phyloP scores from a whole-genome alignment of 2,888 invertebrate species.

The Pollenia griseotomentosa region DNA sequence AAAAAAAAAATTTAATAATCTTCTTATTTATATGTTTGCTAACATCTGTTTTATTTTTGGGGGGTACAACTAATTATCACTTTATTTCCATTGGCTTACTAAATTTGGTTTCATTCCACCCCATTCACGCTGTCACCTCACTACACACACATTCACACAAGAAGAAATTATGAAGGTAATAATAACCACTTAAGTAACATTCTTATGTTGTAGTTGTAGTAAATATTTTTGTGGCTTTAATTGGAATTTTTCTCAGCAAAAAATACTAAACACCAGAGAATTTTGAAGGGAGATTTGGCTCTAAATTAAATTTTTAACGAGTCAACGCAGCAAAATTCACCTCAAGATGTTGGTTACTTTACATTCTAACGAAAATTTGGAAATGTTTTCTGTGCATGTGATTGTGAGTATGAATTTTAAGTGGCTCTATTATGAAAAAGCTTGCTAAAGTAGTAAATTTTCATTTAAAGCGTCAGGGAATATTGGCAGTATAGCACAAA shows the following conservation, averaged over 20 bases:
- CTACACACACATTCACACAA: background rate
- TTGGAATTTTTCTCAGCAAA: slow-evolving; percentile 27
- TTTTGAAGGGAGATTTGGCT: slow-evolving; percentile 2
- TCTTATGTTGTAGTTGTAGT: slow-evolving; percentile 36
- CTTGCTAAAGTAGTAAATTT: slow-evolving; percentile 39
- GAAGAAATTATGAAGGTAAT: slow-evolving; percentile 45
- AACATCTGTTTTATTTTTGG: slow-evolving; percentile 38
- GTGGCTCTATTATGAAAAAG: slow-evolving; percentile 5
- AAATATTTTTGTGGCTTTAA: slow-evolving; percentile 54
- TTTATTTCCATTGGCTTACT: slow-evolving; percentile 12
- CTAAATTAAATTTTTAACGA: slow-evolving; percentile 6
- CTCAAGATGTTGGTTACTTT: slow-evolving; percentile 23
- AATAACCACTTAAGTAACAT: slow-evolving; percentile 51
- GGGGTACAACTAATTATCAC: slow-evolving; percentile 44
- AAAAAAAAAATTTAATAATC: slow-evolving; percentile 17
- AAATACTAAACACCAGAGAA: background rate
- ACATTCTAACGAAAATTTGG: background rate
- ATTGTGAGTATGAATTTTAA: slow-evolving; percentile 7
- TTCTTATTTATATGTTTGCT: background rate
- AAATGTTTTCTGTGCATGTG: background rate
- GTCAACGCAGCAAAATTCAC: slow-evolving; percentile 32
- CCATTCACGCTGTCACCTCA: background rate
- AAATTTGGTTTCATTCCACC: background rate
- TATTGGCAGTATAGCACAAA: background rate
- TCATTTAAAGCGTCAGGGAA: slow-evolving; percentile 31